Percentiles rank a stretch among this genome's conserved stretches.
phyloP scores from a whole-genome alignment of 92 coral and sea anemone species.

The Porites divaricata region DNA sequence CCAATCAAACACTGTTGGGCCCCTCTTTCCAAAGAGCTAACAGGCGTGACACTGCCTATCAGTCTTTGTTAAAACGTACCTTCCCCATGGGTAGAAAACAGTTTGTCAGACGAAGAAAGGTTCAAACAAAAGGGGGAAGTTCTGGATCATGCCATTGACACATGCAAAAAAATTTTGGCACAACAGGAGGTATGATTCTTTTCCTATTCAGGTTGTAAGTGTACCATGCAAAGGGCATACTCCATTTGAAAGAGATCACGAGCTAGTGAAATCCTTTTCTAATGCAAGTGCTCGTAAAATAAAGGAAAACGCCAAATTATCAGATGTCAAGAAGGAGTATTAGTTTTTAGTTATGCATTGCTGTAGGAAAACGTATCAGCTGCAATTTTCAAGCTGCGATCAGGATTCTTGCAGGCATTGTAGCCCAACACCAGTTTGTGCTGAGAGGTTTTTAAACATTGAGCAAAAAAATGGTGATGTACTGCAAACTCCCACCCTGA shows the following conservation, averaged over 20 bases:
- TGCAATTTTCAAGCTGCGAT: slow-evolving; percentile 7
- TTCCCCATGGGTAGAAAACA: slow-evolving; percentile 25
- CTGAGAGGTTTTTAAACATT: slow-evolving; percentile 5
- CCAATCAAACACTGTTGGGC: slow-evolving; percentile 58
- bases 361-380: slow-evolving; percentile 17
- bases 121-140: slow-evolving; percentile 1
- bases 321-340: slow-evolving; percentile 7
- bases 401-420: slow-evolving; percentile 4
- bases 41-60: slow-evolving; percentile 53
- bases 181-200: slow-evolving; percentile 25
- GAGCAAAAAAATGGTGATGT: background rate
- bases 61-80: background rate
- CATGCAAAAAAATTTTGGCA: slow-evolving; percentile 30
- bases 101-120: slow-evolving; percentile 7
- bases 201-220: slow-evolving; percentile 23
- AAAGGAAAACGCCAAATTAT: slow-evolving; percentile 4
- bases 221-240: slow-evolving; percentile 5
- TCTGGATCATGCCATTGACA: slow-evolving; percentile 22
- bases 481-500: background rate
- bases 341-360: slow-evolving; percentile 10
- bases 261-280: slow-evolving; percentile 3
- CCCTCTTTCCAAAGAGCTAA: slow-evolving; percentile 48
- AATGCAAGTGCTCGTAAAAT: slow-evolving; percentile 1
- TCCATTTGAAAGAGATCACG: background rate
- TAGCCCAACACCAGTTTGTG: slow-evolving; percentile 18